Evolutionary conservation across 2,113 vertebrate species (phyloP).

Genomic region (Danio rerio): GRCz12tu NC_133182.1:64843501-64844000

Average conservation of each 20-base stretch:
- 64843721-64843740: not conserved
- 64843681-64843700: not conserved
- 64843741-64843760: not conserved
- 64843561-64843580: not conserved
- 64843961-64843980: too few relatives aligned
- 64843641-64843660: not conserved
- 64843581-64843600: not conserved
- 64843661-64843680: not conserved
- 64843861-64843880: too few relatives aligned
- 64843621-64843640: not conserved
- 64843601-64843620: conserved; percentile 4
- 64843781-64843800: too few relatives aligned
- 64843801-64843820: too few relatives aligned
- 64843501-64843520: not conserved
- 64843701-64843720: not conserved
- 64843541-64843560: conserved; percentile 19
- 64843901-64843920: too few relatives aligned
- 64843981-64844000: too few relatives aligned
- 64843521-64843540: not conserved
- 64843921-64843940: too few relatives aligned
- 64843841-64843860: too few relatives aligned
- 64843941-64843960: too few relatives aligned
- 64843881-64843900: too few relatives aligned
- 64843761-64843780: too few relatives aligned
- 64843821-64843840: too few relatives aligned